Conservation (phyloP, 2,888 invertebrate species). For the Melanchra persicariae region DNA sequence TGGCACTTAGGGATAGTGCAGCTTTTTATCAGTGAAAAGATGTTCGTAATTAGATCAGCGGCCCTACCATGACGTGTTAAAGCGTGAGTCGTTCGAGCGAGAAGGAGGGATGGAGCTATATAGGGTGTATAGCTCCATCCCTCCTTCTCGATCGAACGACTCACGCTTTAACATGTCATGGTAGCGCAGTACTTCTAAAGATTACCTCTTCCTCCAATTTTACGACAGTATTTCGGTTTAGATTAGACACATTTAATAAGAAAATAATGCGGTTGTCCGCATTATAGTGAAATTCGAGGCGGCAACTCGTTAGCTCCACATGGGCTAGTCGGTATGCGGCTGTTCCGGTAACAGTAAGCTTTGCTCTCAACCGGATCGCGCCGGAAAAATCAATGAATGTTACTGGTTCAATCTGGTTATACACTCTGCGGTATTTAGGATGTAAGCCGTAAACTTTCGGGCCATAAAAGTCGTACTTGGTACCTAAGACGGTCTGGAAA, state of each 20-base stretch:
- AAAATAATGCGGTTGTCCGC: neutral
- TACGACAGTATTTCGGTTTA: neutral
- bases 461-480: slow-evolving; percentile 12
- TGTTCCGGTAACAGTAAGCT: slow-evolving; percentile 43
- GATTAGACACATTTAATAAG: neutral
- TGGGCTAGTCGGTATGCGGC: neutral
- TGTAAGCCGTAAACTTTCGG: slow-evolving; percentile 22
- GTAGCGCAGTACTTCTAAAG: neutral
- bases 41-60: neutral
- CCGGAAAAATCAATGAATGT: slow-evolving; percentile 38
- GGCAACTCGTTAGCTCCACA: neutral
- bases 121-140: no score
- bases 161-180: no score
- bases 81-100: no score
- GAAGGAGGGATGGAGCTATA: no score
- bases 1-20: neutral
- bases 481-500: slow-evolving; percentile 8
- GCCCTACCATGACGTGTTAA: no score
- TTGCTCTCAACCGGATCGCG: slow-evolving; percentile 22
- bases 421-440: slow-evolving; percentile 16
- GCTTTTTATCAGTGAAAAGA: neutral
- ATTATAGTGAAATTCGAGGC: neutral
- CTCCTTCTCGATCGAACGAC: no score
- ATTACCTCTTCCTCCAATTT: neutral
- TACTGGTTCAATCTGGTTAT: slow-evolving; percentile 37